Evolutionary conservation across 2,797 vertebrate genomes (phyloP).

Genomic region (Artibeus jamaicensis): DNA sequence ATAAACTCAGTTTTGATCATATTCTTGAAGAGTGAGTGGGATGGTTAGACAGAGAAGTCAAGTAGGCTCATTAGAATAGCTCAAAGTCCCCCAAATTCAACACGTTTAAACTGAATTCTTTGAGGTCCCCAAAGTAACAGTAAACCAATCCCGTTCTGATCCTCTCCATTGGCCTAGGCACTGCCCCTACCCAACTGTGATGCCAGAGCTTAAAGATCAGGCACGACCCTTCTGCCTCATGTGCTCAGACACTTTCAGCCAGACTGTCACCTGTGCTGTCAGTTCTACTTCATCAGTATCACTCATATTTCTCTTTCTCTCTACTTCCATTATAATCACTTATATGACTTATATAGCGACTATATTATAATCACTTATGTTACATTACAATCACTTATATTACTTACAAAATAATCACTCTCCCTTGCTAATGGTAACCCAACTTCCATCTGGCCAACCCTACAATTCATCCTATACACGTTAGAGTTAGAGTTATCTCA

Average conservation of each 20-base stretch:
- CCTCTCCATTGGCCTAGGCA: not conserved
- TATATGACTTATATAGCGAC: too few relatives aligned
- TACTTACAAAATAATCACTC: not conserved
- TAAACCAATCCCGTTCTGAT: not conserved
- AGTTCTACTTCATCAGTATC: not conserved
- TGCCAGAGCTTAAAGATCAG: not conserved
- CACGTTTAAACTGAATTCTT: not conserved
- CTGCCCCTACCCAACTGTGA: not conserved
- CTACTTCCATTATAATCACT: not conserved
- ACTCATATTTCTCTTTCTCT: slow-evolving; percentile 10
- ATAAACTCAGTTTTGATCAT: not conserved
- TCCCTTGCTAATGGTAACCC: not conserved
- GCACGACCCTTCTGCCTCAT: not conserved
- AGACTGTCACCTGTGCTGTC: not conserved
- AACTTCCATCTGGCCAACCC: not conserved
- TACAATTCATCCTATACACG: not conserved
- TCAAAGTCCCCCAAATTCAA: not conserved
- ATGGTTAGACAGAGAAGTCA: not conserved
- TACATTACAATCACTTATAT: too few relatives aligned
- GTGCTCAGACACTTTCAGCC: not conserved
- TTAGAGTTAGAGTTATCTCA: not conserved
- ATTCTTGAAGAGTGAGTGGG: not conserved
- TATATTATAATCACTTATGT: too few relatives aligned
- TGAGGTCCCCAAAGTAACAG: not conserved
- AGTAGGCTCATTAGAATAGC: not conserved